Evolutionary conservation across 2,888 invertebrate genomes (phyloP).

Genomic region (Athalia circularis): DNA sequence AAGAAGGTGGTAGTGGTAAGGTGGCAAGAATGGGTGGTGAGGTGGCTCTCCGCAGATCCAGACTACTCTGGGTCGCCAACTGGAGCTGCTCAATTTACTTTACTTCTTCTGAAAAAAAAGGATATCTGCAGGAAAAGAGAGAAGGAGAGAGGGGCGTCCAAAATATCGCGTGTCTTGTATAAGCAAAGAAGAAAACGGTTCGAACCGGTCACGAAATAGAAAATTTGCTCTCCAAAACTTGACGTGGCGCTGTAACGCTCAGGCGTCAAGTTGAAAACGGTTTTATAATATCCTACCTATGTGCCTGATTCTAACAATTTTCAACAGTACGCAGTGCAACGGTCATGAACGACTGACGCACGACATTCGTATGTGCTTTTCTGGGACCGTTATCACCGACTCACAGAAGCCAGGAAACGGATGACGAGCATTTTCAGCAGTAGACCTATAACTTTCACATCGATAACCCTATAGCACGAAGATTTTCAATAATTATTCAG

Average conservation of each 20-base stretch:
- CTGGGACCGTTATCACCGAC: too few species aligned
- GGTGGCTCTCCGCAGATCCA: constrained; percentile 42
- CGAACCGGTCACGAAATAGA: constrained; percentile 35
- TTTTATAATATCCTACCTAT: not conserved
- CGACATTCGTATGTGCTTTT: too few species aligned
- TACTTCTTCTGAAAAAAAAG: constrained; percentile 34
- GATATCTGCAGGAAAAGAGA: constrained; percentile 1
- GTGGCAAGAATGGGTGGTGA: constrained; percentile 26
- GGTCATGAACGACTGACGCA: too few species aligned
- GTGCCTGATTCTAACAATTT: constrained; percentile 1
- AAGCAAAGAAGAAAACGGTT: constrained; percentile 18
- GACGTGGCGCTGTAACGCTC: constrained; percentile 16
- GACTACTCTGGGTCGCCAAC: constrained; percentile 40
- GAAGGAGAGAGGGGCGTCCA: not conserved
- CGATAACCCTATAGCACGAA: too few species aligned
- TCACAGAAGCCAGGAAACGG: too few species aligned
- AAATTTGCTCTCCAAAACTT: constrained; percentile 34
- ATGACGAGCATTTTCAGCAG: too few species aligned
- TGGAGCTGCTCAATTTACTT: constrained; percentile 42
- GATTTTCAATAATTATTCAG: too few species aligned
- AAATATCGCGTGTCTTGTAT: constrained; percentile 37
- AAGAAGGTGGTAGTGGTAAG: constrained; percentile 34
- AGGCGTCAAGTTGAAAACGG: constrained; percentile 32
- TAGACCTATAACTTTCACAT: too few species aligned
- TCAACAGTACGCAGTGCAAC: too few species aligned